Conservation (phyloP, 2,113 vertebrate genomes). For the Salvelinus namaycush region DNA sequence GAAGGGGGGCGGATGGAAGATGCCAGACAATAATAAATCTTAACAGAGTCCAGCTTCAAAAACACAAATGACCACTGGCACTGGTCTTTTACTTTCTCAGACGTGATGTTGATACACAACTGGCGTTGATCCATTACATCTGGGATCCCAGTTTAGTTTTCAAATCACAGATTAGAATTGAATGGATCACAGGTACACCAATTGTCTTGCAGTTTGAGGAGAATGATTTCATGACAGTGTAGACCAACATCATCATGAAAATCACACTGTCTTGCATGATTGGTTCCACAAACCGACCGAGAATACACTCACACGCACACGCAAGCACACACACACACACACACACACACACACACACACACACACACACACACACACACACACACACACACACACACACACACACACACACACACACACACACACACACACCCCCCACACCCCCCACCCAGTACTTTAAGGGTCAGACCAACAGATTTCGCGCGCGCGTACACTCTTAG, state of each 20-base stretch:
- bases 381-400: not conserved
- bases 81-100: conserved; percentile 35
- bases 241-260: conserved; percentile 14
- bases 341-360: conserved; percentile 37
- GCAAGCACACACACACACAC: too few relatives aligned
- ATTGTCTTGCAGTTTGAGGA: conserved; percentile 13
- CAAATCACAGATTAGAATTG: not conserved
- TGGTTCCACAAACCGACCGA: not conserved
- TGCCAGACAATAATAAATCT: conserved; percentile 51
- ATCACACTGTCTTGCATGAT: conserved; percentile 25
- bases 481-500: too few relatives aligned
- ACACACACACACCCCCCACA: not conserved
- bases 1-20: conserved; percentile 21
- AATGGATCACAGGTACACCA: conserved; percentile 9
- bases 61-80: conserved; percentile 46
- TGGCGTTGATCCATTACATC: conserved; percentile 49
- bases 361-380: not conserved
- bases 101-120: conserved; percentile 51
- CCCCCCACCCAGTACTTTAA: too few relatives aligned
- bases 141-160: conserved; percentile 31
- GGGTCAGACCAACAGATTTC: too few relatives aligned
- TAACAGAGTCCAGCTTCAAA: conserved; percentile 34
- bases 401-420: conserved; percentile 1
- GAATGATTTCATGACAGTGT: conserved; percentile 16
- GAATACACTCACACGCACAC: not conserved